Conservation (phyloP, 2,888 invertebrate species). For the Cerastoderma edule region DNA sequence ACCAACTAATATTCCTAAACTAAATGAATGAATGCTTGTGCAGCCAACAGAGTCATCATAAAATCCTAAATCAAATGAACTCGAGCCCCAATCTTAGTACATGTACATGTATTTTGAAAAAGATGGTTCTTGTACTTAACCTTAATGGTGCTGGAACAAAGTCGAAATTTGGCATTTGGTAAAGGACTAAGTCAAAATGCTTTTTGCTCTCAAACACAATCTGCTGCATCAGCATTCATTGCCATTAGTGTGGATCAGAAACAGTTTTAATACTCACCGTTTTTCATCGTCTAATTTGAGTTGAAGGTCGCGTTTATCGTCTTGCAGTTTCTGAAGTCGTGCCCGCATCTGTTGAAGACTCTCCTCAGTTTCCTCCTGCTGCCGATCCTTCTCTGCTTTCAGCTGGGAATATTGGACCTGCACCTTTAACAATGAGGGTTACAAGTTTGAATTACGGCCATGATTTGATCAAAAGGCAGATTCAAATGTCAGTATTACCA, state of each 20-base stretch:
- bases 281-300: conserved; percentile 83
- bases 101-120: too few relatives aligned
- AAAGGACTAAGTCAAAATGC: too few relatives aligned
- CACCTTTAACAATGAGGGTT: conserved; percentile 70
- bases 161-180: too few relatives aligned
- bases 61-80: too few relatives aligned
- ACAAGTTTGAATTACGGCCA: not conserved
- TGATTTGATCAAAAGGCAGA: not conserved
- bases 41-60: too few relatives aligned
- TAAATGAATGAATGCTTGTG: too few relatives aligned
- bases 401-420: conserved; percentile 78
- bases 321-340: conserved; percentile 81
- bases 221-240: not conserved
- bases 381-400: conserved; percentile 78
- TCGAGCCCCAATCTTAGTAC: too few relatives aligned
- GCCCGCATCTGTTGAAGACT: conserved; percentile 85
- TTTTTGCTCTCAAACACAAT: too few relatives aligned
- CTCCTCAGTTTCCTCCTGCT: conserved; percentile 86
- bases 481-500: too few relatives aligned
- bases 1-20: too few relatives aligned
- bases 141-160: too few relatives aligned
- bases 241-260: not conserved
- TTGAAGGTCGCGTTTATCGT: conserved; percentile 79
- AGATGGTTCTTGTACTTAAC: too few relatives aligned
- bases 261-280: conserved; percentile 72